phyloP scores from a whole-genome alignment of 2,113 vertebrate species.

The Erythrolamprus reginae region DNA sequence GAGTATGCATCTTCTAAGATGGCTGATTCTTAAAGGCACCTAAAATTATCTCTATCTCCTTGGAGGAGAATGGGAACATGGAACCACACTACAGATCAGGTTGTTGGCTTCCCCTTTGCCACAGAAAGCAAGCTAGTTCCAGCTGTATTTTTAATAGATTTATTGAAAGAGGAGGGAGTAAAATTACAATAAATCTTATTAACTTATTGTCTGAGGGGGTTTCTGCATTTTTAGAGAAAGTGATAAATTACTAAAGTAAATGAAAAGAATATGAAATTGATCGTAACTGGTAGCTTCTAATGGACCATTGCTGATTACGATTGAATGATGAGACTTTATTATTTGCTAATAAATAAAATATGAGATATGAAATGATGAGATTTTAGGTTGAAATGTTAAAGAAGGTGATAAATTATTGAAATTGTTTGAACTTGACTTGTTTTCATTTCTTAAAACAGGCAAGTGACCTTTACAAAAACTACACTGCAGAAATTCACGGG shows the following conservation, averaged over 20 bases:
- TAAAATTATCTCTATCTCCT: background rate
- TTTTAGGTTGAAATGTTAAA: no score
- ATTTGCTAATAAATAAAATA: no score
- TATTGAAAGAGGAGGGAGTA: background rate
- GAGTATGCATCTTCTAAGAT: background rate
- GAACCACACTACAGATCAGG: background rate
- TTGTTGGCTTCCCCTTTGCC: background rate
- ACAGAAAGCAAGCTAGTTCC: background rate
- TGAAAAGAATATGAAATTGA: no score
- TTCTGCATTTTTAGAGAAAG: background rate
- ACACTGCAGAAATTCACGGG: constrained; percentile 21
- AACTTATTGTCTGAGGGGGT: background rate
- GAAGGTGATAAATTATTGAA: no score
- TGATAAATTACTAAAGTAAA: background rate
- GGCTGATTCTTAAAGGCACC: background rate
- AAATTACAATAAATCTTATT: background rate
- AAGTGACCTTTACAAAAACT: fast-evolving
- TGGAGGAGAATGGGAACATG: background rate
- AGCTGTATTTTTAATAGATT: background rate
- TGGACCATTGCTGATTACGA: no score
- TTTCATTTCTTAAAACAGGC: background rate
- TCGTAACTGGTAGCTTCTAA: no score
- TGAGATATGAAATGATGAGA: no score
- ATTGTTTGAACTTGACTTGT: background rate
- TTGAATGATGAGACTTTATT: no score